These are phyloP conservation scores for Mus pahari DNA, from an alignment of 2,113 vertebrate species.

Conservation along the genomic window DNA sequence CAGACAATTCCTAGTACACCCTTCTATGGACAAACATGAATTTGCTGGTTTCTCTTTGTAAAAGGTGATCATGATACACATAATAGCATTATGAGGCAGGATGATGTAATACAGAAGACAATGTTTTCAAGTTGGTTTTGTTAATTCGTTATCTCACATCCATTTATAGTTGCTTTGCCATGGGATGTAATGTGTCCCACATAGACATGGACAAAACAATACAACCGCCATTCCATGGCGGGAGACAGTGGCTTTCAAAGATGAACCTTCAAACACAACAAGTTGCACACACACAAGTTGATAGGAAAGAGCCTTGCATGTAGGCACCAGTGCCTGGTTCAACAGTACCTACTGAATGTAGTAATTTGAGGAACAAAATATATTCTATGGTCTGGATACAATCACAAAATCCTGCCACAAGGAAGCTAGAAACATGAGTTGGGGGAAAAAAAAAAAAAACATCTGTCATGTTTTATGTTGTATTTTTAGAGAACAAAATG, in stretches of 20 bases:
- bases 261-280: slow-evolving; percentile 71
- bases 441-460: not conserved
- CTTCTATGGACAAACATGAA: slow-evolving; percentile 76
- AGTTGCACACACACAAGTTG: slow-evolving; percentile 78
- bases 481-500: slow-evolving; percentile 62
- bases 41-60: slow-evolving; percentile 68
- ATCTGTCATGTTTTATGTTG: not conserved
- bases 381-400: slow-evolving; percentile 39
- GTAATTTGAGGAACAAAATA: slow-evolving; percentile 61
- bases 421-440: slow-evolving; percentile 34
- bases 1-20: slow-evolving; percentile 75
- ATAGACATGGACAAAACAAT: slow-evolving; percentile 72
- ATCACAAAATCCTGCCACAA: slow-evolving; percentile 57
- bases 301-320: slow-evolving; percentile 81
- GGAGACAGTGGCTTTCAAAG: slow-evolving; percentile 40
- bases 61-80: slow-evolving; percentile 77
- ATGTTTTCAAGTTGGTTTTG: slow-evolving; percentile 81
- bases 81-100: slow-evolving; percentile 73
- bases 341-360: slow-evolving; percentile 62
- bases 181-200: slow-evolving; percentile 64
- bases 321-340: slow-evolving; percentile 68
- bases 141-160: slow-evolving; percentile 69
- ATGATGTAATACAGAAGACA: slow-evolving; percentile 74
- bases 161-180: slow-evolving; percentile 62
- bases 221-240: slow-evolving; percentile 33